Evolutionary conservation across 2,113 vertebrate species (phyloP).

Genomic region (Nicator chloris): DNA sequence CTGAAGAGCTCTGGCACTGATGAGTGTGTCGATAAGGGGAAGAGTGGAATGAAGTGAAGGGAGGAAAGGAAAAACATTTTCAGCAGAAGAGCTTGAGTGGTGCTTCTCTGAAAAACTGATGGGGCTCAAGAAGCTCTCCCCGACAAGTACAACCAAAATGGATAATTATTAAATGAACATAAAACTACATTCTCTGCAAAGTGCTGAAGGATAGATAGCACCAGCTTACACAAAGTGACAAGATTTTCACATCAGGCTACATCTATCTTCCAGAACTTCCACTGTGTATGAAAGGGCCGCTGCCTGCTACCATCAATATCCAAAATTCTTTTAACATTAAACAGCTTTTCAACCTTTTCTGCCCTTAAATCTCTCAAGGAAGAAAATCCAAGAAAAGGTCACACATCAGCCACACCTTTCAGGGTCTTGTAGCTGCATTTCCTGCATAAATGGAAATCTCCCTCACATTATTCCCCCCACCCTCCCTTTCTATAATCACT

Average conservation of each 20-base stretch:
- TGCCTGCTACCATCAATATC: slow-evolving; percentile 65
- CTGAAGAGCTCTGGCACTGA: slow-evolving; percentile 91
- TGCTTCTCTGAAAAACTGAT: slow-evolving; percentile 82
- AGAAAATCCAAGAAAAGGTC: slow-evolving; percentile 67
- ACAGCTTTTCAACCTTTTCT: slow-evolving; percentile 49
- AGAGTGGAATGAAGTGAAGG: slow-evolving; percentile 78
- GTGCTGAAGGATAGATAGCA: slow-evolving; percentile 69
- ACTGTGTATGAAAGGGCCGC: slow-evolving; percentile 47
- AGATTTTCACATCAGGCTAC: slow-evolving; percentile 66
- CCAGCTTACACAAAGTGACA: slow-evolving; percentile 67
- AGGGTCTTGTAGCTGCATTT: slow-evolving; percentile 37
- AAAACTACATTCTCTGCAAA: slow-evolving; percentile 76
- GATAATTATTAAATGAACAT: slow-evolving; percentile 84
- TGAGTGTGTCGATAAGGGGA: slow-evolving; percentile 84
- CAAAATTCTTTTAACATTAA: slow-evolving; percentile 67
- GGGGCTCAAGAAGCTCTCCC: slow-evolving; percentile 81
- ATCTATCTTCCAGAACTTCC: slow-evolving; percentile 58
- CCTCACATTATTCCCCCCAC: background rate
- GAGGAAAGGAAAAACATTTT: slow-evolving; percentile 79
- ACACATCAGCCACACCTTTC: slow-evolving; percentile 59
- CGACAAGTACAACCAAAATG: slow-evolving; percentile 81
- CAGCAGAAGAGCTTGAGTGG: slow-evolving; percentile 81
- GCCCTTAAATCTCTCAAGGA: slow-evolving; percentile 62
- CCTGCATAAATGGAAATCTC: slow-evolving; percentile 55
- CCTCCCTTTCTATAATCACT: background rate